Evolutionary conservation across 2,888 invertebrate species (phyloP), one percentile per base, ranked within the genome.

Genomic region (Leptinotarsa haldemani): DNA sequence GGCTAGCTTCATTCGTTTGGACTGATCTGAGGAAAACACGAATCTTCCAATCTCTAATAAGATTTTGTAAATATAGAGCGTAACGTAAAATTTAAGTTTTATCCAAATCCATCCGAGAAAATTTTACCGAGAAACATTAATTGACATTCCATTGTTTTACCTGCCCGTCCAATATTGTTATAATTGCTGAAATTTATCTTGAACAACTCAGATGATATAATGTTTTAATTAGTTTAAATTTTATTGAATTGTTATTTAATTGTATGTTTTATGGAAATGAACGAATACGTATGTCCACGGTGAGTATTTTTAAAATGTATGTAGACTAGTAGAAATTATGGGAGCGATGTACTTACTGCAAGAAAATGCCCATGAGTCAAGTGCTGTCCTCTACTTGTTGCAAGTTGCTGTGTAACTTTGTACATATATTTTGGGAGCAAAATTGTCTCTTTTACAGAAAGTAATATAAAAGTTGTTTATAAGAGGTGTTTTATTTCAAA

Each of bases 361-460:
- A 58, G 63, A 73, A 65, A 71, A 75, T 73, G 68, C 74, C 74
- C 73, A 73, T 70, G 64, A 70, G 52, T 72, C 71, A 67, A 74
- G 66, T 74, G 68, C 56, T 68, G 46, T 68, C 56, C 25, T 22
- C 56, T 56, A 56, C 75, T 79, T 78, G 77, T 80, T 80, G 78
- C 78, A 77, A 78, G 74, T 75, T 78, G 61, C 61, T 80, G 78
- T 82, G 80, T 81, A 82, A 80, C 79, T 82, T 81, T 84, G 84
- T 85, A 83, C 81, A 84, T 82, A 83, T 84, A 84, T 80, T 84
- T 81, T 86, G 86, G 87, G 87, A 87, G 84, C 86, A 87, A 87
- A 85, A 83, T 82, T 85, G 83, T 86, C 85, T 85, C 86, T 85
- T 85, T 87, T 87, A 84, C 85, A 86, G 83, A 84, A 84, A 85